A percentile compares a stretch with the other conserved stretches of the same genome.
Evolutionary conservation across 2,797 vertebrate species (phyloP).

Genomic region (Halcyon leucocephala): DNA sequence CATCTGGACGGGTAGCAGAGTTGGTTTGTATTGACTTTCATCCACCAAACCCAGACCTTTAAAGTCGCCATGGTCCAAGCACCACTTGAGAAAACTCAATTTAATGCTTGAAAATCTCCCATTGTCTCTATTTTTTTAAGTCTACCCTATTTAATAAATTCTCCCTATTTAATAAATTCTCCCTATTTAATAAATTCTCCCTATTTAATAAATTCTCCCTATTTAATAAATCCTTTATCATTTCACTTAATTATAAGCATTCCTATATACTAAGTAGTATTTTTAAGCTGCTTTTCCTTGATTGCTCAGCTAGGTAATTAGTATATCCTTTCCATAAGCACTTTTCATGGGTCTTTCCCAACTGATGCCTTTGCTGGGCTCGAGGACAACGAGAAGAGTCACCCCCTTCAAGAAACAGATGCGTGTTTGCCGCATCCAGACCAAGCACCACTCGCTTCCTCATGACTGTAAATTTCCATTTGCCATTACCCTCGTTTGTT

Average conservation of each 20-base stretch:
- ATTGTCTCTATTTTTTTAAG: accelerated
- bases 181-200: no score
- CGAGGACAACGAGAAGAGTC: background rate
- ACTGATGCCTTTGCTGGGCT: background rate
- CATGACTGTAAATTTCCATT: constrained; percentile 22
- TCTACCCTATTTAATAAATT: background rate
- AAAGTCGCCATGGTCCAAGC: background rate
- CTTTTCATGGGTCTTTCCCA: background rate
- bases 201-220: no score
- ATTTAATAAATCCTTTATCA: background rate
- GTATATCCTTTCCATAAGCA: background rate
- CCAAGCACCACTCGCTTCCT: background rate
- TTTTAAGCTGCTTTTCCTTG: background rate
- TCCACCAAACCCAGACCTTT: background rate
- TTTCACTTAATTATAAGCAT: background rate
- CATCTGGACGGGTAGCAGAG: background rate
- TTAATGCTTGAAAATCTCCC: accelerated
- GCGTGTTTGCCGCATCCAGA: background rate
- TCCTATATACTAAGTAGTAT: background rate
- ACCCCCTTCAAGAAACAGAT: background rate
- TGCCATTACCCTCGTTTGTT: background rate
- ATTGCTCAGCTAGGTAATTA: background rate
- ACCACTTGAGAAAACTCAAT: accelerated
- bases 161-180: no score
- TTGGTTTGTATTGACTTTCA: background rate